These are phyloP conservation scores for Cryptus viduatorius DNA, from an alignment of 2,888 invertebrate genomes.

Conservation along the genomic window DNA sequence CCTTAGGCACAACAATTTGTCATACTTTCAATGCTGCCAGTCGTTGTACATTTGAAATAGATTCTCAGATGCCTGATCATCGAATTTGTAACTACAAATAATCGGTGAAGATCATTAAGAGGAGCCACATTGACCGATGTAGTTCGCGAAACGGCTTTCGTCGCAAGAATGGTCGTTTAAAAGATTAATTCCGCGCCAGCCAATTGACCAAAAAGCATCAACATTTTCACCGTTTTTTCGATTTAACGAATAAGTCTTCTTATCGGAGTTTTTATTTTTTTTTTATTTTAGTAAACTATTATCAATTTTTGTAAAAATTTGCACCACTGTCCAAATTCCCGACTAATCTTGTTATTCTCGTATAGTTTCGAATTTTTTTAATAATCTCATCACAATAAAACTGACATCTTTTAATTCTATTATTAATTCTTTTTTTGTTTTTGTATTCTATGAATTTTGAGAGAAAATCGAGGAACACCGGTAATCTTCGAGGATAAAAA, in stretches of 20 bases:
- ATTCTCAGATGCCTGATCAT: slow-evolving; percentile 59
- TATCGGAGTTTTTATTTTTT: too few species aligned
- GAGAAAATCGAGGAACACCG: too few species aligned
- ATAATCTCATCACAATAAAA: too few species aligned
- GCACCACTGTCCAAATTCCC: too few species aligned
- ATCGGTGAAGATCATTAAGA: slow-evolving; percentile 26
- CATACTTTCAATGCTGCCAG: slow-evolving; percentile 77
- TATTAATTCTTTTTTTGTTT: too few species aligned
- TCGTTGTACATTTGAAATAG: slow-evolving; percentile 72
- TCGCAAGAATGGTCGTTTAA: neutral
- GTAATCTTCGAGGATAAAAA: neutral
- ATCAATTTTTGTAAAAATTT: too few species aligned
- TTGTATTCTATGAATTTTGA: too few species aligned
- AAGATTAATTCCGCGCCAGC: neutral
- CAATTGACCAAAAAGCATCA: too few species aligned
- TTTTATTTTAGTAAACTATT: neutral
- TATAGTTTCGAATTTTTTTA: too few species aligned
- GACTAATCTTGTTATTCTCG: too few species aligned
- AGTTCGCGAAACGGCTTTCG: neutral
- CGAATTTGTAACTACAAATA: slow-evolving; percentile 38
- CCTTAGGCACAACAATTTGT: slow-evolving; percentile 77
- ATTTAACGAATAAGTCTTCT: neutral
- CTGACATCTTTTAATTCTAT: too few species aligned
- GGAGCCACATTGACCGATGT: slow-evolving; percentile 13
- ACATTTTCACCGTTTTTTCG: neutral